Evolutionary conservation across 2,113 vertebrate species (phyloP).

Genomic region (Brevimyrus niger): DNA sequence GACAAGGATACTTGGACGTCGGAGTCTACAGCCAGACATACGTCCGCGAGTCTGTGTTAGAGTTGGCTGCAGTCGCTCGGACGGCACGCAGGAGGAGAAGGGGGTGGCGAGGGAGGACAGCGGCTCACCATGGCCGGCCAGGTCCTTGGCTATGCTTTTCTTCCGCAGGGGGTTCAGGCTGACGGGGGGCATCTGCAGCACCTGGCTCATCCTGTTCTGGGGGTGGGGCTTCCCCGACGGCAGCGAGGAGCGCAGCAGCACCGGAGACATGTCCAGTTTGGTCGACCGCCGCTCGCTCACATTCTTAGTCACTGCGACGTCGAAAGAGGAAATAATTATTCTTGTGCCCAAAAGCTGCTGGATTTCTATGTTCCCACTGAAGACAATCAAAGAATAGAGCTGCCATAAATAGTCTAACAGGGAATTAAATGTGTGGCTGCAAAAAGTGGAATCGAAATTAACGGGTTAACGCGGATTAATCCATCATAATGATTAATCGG

Average conservation of each 20-base stretch:
- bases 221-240: constrained; percentile 65
- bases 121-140: constrained; percentile 66
- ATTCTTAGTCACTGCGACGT: constrained; percentile 78
- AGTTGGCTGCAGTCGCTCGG: not conserved
- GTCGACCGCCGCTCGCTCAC: constrained; percentile 75
- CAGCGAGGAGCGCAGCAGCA: constrained; percentile 71
- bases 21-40: not conserved
- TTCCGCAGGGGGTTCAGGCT: constrained; percentile 82
- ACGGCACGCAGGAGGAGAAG: not conserved
- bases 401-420: not conserved
- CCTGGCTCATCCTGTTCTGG: constrained; percentile 87
- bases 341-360: not conserved
- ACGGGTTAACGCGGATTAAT: no score
- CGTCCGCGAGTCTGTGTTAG: no score
- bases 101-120: not conserved
- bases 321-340: constrained; percentile 22
- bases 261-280: constrained; percentile 86
- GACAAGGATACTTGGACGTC: not conserved
- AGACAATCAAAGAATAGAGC: constrained; percentile 5
- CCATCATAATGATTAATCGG: no score
- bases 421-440: not conserved
- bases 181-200: constrained; percentile 83
- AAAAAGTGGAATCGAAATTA: not conserved
- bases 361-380: constrained; percentile 9
- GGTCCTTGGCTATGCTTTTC: constrained; percentile 79